Conservation (phyloP, 2,113 vertebrate species). For the Sturnira hondurensis region DNA sequence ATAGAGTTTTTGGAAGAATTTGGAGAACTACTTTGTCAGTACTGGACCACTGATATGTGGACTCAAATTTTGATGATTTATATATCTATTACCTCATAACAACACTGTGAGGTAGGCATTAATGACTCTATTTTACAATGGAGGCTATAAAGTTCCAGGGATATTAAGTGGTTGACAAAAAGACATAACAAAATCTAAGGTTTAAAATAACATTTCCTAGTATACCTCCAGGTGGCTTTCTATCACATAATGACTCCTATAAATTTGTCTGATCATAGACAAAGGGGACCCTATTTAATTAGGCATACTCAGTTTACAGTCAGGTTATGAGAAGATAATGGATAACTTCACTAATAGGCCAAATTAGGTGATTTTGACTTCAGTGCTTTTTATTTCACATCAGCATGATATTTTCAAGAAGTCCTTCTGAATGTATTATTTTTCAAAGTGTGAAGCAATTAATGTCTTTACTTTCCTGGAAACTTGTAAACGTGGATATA, state of each 20-base stretch:
- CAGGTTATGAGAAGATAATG: background rate
- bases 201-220: background rate
- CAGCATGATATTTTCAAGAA: background rate
- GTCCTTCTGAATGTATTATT: background rate
- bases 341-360: background rate
- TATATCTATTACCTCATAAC: background rate
- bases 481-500: background rate
- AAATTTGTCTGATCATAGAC: background rate
- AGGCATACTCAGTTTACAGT: background rate
- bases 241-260: background rate
- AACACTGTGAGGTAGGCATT: background rate
- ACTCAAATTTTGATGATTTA: background rate
- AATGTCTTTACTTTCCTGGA: background rate
- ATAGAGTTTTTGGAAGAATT: background rate
- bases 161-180: background rate
- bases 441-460: background rate
- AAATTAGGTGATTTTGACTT: background rate
- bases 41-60: background rate
- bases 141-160: background rate
- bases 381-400: background rate
- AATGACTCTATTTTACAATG: background rate
- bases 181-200: background rate
- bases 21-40: background rate
- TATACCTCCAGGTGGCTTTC: background rate
- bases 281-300: background rate